A percentile compares a stretch with the other conserved stretches of the same genome.
phyloP scores from a whole-genome alignment of 2,888 invertebrate species.

The Biston betularia region DNA sequence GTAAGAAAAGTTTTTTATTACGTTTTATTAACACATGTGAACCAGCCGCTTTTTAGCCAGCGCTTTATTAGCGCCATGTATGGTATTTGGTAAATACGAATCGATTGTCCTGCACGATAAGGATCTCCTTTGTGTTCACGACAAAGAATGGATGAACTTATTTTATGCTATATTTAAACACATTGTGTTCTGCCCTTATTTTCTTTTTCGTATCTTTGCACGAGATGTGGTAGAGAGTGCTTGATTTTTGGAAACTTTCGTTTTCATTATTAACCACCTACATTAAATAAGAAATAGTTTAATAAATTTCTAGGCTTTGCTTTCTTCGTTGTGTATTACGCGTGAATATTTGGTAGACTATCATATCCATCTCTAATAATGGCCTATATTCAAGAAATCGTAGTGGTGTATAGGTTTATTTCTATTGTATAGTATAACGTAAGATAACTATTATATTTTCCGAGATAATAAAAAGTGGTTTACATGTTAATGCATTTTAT shows the following conservation, averaged over 20 bases:
- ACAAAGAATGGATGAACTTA: constrained; percentile 26
- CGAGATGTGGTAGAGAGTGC: background rate
- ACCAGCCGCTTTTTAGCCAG: background rate
- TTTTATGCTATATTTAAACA: constrained; percentile 24
- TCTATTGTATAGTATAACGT: no score
- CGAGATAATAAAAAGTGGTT: no score
- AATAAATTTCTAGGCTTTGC: background rate
- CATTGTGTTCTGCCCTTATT: constrained; percentile 17
- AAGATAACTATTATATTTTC: no score
- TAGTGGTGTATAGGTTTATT: no score
- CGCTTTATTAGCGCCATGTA: constrained; percentile 32
- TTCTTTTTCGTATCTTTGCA: background rate
- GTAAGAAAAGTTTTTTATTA: no score
- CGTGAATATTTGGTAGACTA: no score
- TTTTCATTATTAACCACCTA: background rate
- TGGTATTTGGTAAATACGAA: constrained; percentile 30
- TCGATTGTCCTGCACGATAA: constrained; percentile 36
- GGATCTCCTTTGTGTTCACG: constrained; percentile 23
- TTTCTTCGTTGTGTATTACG: no score
- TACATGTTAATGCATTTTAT: no score
- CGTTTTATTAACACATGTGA: background rate
- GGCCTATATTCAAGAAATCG: no score
- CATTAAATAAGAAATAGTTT: background rate
- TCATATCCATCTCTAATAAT: no score
- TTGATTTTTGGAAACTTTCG: background rate